These are phyloP conservation scores for Plutomurus gul DNA, from an alignment of 1,140 invertebrate species.

Conservation along the genomic window DNA sequence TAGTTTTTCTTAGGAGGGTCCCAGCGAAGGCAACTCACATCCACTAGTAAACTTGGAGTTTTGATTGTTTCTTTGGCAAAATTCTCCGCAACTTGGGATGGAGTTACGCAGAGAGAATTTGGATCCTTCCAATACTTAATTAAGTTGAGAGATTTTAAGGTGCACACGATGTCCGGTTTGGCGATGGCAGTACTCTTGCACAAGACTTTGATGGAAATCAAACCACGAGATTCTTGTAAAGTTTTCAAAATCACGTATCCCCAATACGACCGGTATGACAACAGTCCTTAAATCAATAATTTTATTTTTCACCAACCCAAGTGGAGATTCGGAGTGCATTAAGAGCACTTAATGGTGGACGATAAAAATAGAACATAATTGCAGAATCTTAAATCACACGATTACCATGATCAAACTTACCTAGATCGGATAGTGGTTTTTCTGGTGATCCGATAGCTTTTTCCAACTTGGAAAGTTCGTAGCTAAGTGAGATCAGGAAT, in stretches of 20 bases:
- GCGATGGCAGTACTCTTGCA: slow-evolving; percentile 87
- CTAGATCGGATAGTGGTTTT: slow-evolving; percentile 94
- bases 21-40: slow-evolving; percentile 79
- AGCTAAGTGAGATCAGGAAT: slow-evolving; percentile 93
- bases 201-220: slow-evolving; percentile 90
- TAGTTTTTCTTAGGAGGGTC: slow-evolving; percentile 64
- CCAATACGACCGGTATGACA: slow-evolving; percentile 98
- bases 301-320: not conserved
- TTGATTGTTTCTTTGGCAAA: slow-evolving; percentile 89
- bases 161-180: slow-evolving; percentile 93
- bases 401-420: not conserved
- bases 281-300: slow-evolving; percentile 67
- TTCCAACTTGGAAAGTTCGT: slow-evolving; percentile 89
- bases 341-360: not conserved
- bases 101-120: slow-evolving; percentile 95
- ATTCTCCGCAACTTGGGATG: slow-evolving; percentile 92
- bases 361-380: not conserved
- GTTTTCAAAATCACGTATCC: slow-evolving; percentile 94
- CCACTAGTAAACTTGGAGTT: slow-evolving; percentile 82
- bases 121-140: slow-evolving; percentile 97
- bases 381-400: not conserved
- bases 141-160: slow-evolving; percentile 95
- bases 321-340: not conserved
- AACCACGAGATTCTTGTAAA: slow-evolving; percentile 77
- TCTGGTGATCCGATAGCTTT: slow-evolving; percentile 93